Conservation (phyloP, 2,888 invertebrate species). For the Pyrochroa serraticornis region DNA sequence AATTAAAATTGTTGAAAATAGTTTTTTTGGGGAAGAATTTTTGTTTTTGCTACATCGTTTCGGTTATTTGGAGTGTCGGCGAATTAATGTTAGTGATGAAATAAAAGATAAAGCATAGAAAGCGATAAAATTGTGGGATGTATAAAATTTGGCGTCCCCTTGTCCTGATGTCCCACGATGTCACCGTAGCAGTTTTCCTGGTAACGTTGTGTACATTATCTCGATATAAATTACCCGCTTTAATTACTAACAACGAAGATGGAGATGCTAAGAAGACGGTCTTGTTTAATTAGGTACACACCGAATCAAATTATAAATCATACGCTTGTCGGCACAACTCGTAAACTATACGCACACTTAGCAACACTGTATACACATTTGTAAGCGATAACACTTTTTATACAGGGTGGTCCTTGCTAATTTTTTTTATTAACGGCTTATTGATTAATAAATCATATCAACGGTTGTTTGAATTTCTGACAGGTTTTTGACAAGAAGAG, state of each 20-base stretch:
- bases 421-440: neutral
- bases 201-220: slow-evolving; percentile 45
- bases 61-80: neutral
- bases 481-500: too few relatives aligned
- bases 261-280: slow-evolving; percentile 36
- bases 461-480: too few relatives aligned
- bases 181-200: slow-evolving; percentile 30
- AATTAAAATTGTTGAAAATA: too few relatives aligned
- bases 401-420: neutral
- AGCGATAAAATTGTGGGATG: slow-evolving; percentile 25
- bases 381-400: neutral
- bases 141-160: slow-evolving; percentile 31
- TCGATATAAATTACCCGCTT: slow-evolving; percentile 45
- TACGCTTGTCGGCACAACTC: slow-evolving; percentile 38
- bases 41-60: too few relatives aligned
- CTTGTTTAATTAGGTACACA: slow-evolving; percentile 43
- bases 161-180: slow-evolving; percentile 29
- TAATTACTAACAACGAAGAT: slow-evolving; percentile 46
- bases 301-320: slow-evolving; percentile 41
- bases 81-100: slow-evolving; percentile 18
- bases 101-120: slow-evolving; percentile 18
- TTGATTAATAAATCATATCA: neutral
- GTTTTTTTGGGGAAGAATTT: too few relatives aligned
- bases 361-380: neutral
- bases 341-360: slow-evolving; percentile 21